Percentiles rank a stretch among this genome's conserved stretches.
Evolutionary conservation across 2,113 vertebrate genomes (phyloP).

Genomic region (Ornithorhynchus anatinus): DNA sequence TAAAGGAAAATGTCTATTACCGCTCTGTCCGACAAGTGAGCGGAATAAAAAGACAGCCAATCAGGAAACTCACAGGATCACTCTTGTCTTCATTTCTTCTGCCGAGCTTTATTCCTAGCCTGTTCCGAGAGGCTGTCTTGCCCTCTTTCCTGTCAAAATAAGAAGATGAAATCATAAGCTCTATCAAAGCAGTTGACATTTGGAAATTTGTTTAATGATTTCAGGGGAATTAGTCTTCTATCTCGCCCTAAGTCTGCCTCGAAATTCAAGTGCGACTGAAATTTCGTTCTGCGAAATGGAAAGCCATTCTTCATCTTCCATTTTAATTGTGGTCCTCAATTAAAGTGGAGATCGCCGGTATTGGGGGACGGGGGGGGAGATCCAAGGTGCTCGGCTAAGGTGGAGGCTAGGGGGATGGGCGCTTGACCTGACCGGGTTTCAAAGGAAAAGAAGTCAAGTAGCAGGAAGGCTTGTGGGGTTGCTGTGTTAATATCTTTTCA

Average conservation of each 20-base stretch:
- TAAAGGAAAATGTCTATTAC: constrained; percentile 88
- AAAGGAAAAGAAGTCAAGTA: constrained; percentile 31
- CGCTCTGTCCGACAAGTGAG: constrained; percentile 74
- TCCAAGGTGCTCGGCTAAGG: too few species aligned
- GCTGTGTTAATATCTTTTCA: constrained; percentile 3
- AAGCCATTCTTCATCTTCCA: constrained; percentile 51
- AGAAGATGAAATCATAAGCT: constrained; percentile 78
- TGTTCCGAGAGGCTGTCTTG: constrained; percentile 63
- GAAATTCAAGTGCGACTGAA: constrained; percentile 68
- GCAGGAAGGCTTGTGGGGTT: background rate
- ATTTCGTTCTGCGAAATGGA: constrained; percentile 34
- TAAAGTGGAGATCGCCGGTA: too few species aligned
- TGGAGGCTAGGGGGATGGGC: too few species aligned
- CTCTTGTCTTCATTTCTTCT: constrained; percentile 70
- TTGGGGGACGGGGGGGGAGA: too few species aligned
- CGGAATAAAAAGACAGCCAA: constrained; percentile 75
- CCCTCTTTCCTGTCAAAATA: constrained; percentile 75
- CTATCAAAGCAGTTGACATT: constrained; percentile 71
- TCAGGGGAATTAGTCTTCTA: constrained; percentile 69
- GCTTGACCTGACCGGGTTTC: too few species aligned
- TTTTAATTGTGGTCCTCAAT: constrained; percentile 41
- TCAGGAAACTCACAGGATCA: constrained; percentile 55
- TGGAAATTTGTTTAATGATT: constrained; percentile 77
- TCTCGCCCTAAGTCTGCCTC: constrained; percentile 65
- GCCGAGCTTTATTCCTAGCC: constrained; percentile 49